phyloP scores from a whole-genome alignment of 2,888 invertebrate species.

The Alviniconcha strummeri region DNA sequence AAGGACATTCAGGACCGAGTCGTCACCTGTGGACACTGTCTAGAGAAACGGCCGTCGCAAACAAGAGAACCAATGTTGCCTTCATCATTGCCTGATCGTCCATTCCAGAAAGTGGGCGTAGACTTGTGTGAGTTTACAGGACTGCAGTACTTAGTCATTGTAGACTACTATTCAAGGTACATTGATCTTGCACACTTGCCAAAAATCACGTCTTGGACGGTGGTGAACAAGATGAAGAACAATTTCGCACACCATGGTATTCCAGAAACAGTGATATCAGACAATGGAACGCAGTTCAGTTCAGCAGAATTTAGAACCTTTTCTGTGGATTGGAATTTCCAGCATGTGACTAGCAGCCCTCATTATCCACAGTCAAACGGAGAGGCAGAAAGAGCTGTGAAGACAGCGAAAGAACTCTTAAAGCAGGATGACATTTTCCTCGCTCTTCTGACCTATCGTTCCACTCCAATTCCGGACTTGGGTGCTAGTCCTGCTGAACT shows the following conservation, averaged over 20 bases:
- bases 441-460: neutral
- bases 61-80: constrained; percentile 40
- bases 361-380: constrained; percentile 23
- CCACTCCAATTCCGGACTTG: neutral
- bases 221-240: constrained; percentile 41
- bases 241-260: constrained; percentile 42
- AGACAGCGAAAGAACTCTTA: neutral
- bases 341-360: constrained; percentile 33
- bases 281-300: constrained; percentile 28
- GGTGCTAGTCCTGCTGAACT: neutral
- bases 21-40: constrained; percentile 37
- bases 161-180: constrained; percentile 44
- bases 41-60: no score
- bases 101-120: constrained; percentile 43
- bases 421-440: neutral
- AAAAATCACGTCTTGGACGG: constrained; percentile 18
- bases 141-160: constrained; percentile 36
- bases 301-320: constrained; percentile 35
- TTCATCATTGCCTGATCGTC: constrained; percentile 39
- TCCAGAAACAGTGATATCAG: constrained; percentile 37
- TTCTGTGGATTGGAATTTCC: constrained; percentile 31
- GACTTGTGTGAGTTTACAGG: constrained; percentile 42
- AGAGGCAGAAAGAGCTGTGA: constrained; percentile 40
- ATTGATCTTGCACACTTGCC: constrained; percentile 32
- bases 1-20: constrained; percentile 35